Evolutionary conservation across 2,113 vertebrate genomes (phyloP), one percentile per base, ranked within the genome.

Genomic region (Chamaea fasciata): DNA sequence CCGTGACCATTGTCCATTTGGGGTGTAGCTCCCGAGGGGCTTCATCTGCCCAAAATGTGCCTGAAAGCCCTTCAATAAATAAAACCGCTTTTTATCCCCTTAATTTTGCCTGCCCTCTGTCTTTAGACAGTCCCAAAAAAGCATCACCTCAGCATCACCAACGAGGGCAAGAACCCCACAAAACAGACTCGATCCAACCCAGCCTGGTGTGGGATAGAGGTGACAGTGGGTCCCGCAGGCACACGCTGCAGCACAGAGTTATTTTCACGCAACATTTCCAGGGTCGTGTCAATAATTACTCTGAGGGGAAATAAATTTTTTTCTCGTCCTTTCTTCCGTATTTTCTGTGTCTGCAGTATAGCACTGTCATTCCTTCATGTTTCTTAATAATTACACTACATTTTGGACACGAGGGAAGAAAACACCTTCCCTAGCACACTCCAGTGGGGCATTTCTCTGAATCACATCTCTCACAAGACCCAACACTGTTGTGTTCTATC

Each of bases 1-100:
- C 15, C 0, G 0, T 28, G 14, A 22, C 49, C 7, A 2, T 42
- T 0, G 3, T 28, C 59, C 31, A 44, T 64, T 79, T 14, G 53
- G 37, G 31, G 11, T 53, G 19, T 0, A 52, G 13, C 1, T 8
- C 18, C 19, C 20, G 28, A 7, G 57, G 31, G 15, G 9, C 16
- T 62, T 62, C 7, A 2, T 49, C 28, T 42, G 31, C 11, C 18
- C 2, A 0, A 27, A 21, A 52, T 11, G 18, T 11, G 1, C 31
- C 31, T 65, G 31, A 18, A 63, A 15, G 11, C 24, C 18, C 39
- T 55, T 44, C 24, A 53, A 24, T 24, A 53, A 79, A 53, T 13
- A 53, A 0, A 79, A 30, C 15, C 15, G 15, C 4, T 44, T 79
- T 42, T 65, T 30, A 44, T 65, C 6, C 2, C 2, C 2, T 53